Conservation (phyloP, 2,797 vertebrate genomes). For the Pithecia hirsuta region DNA sequence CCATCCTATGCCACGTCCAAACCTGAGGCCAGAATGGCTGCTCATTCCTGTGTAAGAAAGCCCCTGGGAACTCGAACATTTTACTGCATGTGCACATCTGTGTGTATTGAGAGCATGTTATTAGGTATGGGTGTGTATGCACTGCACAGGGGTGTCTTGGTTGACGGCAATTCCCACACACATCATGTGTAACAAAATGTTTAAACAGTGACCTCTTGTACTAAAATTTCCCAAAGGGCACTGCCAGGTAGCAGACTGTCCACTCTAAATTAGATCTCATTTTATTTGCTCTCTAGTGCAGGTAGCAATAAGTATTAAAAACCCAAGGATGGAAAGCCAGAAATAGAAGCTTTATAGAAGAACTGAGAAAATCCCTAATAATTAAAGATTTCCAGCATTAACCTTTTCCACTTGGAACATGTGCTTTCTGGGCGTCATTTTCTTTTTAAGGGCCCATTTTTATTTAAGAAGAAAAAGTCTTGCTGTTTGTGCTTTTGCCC, state of each 20-base stretch:
- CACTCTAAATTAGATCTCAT: background rate
- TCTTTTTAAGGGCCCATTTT: background rate
- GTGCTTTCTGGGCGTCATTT: background rate
- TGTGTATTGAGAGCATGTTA: background rate
- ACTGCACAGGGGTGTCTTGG: too few species aligned
- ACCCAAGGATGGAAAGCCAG: background rate
- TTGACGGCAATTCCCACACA: background rate
- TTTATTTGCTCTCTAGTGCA: background rate
- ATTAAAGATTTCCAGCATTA: constrained; percentile 28
- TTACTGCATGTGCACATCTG: background rate
- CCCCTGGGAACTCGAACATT: background rate
- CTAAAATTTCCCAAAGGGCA: background rate
- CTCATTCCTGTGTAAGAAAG: background rate
- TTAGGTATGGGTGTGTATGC: background rate
- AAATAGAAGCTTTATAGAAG: background rate
- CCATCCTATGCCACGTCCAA: background rate
- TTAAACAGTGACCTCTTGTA: background rate
- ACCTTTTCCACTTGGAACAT: background rate
- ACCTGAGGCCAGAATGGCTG: background rate
- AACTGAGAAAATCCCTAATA: background rate
- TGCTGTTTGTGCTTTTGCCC: background rate
- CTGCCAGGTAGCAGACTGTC: background rate
- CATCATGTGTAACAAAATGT: background rate
- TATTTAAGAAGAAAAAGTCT: background rate
- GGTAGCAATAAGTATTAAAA: background rate